phyloP scores from a whole-genome alignment of 2,797 vertebrate genomes.

The Micropoecilia bifurca region DNA sequence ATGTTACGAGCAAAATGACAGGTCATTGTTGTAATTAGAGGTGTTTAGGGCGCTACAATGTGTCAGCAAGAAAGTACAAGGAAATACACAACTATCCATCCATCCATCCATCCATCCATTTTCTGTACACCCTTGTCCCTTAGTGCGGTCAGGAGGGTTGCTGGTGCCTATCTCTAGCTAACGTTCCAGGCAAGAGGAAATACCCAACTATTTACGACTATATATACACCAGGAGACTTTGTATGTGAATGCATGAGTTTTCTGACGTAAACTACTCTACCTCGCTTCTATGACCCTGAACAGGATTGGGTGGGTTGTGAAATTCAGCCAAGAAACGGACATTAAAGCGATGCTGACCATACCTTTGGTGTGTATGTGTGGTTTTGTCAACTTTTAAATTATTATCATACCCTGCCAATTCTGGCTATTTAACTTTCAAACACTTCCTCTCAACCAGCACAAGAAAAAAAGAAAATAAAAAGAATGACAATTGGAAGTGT shows the following conservation, averaged over 20 bases:
- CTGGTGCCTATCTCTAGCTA: no score
- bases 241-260: neutral
- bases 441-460: constrained; percentile 13
- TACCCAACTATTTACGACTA: no score
- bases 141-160: no score
- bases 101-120: no score
- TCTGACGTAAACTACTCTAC: neutral
- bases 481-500: constrained; percentile 10
- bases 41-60: no score
- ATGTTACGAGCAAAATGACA: no score
- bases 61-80: no score
- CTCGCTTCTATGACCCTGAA: neutral
- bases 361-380: neutral
- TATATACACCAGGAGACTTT: neutral
- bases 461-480: neutral
- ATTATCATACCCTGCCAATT: neutral
- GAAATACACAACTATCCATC: neutral
- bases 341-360: neutral
- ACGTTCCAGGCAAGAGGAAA: no score
- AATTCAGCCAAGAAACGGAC: neutral
- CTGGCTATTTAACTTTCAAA: constrained; percentile 16
- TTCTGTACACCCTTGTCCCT: no score
- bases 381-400: neutral
- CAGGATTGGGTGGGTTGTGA: neutral
- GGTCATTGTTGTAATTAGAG: no score